Evolutionary conservation across 1,140 invertebrate species (phyloP), one percentile per base, ranked within the genome.

Genomic region (Maconellicoccus hirsutus): DNA sequence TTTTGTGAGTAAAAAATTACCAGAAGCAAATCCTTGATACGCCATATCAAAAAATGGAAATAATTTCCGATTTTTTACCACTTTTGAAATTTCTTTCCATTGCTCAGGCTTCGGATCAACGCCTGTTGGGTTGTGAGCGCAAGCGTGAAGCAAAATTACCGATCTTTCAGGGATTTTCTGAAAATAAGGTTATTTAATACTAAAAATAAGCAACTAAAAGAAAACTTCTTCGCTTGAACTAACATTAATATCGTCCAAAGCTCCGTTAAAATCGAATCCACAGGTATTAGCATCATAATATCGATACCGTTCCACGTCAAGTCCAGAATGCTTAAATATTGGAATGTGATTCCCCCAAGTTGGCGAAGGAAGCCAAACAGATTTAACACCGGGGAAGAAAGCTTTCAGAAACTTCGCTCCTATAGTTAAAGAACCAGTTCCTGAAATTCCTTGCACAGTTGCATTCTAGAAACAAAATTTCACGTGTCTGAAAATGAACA

Each of bases 31-130:
- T 16, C 96, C 96, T 84, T 99, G 98, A 83, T 99, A 99, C 25
- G 98, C 98, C 91, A 98, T 97, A 82, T 99, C 98, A 80, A 99
- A 98, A 83, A 93, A 99, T n/a, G 95, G 93, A 78, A 93, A 96
- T 1, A 98, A 81, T 70, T 96, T 89, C 73, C 81, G 86, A 70
- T 89, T 84, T 78, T 95, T 95, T 22, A 96, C 86, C 1, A 91
- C 79, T 78, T 92, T 84, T 61, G 88, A 86, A 39, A 92, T 83
- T 79, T 89, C 86, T 75, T 83, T 83, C 97, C 97, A 99, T 80
- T 99, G 94, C 74, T 96, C 92, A 19, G 86, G 85, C 78, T 84
- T 89, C n/a, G 92, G 93, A 82, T 96, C 93, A 33, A 98, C 95
- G 66, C 97, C 97, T 69, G 97, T 99, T 10, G 98, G 98, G 83